phyloP scores from a whole-genome alignment of 2,888 invertebrate genomes.

The Oeneis ivallda region DNA sequence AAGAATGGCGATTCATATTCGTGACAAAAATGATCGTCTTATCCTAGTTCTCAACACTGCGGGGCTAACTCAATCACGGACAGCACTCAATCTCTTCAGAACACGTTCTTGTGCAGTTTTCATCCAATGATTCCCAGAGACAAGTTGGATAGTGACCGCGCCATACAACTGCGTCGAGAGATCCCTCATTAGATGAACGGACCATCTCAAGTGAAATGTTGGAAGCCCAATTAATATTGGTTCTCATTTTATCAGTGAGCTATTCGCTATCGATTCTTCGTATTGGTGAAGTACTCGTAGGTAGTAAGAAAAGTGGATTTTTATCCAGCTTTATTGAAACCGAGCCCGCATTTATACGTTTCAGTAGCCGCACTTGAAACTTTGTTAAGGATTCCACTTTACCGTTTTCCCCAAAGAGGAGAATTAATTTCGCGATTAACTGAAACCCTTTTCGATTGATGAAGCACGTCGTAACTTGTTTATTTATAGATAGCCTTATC shows the following conservation, averaged over 20 bases:
- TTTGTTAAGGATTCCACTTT: slow-evolving; percentile 16
- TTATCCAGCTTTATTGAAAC: slow-evolving; percentile 2
- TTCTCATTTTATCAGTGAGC: neutral
- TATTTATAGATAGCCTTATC: neutral
- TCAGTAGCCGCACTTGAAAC: slow-evolving; percentile 15
- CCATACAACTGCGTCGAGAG: too few relatives aligned
- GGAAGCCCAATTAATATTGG: too few relatives aligned
- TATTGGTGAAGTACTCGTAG: neutral
- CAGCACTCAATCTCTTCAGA: too few relatives aligned
- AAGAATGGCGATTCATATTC: too few relatives aligned
- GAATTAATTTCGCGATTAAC: slow-evolving; percentile 13
- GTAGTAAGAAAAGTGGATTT: neutral
- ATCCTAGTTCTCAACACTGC: too few relatives aligned
- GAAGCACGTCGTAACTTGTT: neutral
- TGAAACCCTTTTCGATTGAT: slow-evolving; percentile 8
- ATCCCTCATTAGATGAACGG: too few relatives aligned
- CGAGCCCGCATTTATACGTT: slow-evolving; percentile 4
- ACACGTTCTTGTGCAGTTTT: too few relatives aligned
- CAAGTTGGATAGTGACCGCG: too few relatives aligned
- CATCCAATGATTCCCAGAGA: too few relatives aligned
- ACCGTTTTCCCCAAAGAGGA: slow-evolving; percentile 17
- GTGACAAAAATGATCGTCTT: too few relatives aligned
- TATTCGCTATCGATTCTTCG: neutral
- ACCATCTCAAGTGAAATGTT: too few relatives aligned
- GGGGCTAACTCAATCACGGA: too few relatives aligned